These are phyloP conservation scores for Geopemphigus sp. DNA, from an alignment of 1,140 invertebrate species.

Conservation along the genomic window DNA sequence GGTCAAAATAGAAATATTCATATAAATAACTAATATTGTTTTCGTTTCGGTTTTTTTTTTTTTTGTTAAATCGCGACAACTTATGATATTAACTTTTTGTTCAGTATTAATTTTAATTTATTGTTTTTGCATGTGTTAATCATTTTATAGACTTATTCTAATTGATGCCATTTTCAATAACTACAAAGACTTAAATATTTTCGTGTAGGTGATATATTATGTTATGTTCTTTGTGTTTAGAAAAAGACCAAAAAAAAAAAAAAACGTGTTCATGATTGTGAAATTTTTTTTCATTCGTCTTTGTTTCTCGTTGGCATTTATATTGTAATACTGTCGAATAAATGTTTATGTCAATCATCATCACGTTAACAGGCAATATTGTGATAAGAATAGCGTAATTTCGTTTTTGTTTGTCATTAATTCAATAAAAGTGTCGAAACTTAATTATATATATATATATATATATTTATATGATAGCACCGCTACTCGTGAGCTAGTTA, in stretches of 20 bases:
- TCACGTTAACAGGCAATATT: conserved; percentile 28
- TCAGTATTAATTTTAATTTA: conserved; percentile 43
- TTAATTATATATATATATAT: conserved; percentile 13
- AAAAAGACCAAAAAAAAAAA: conserved; percentile 12
- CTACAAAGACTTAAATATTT: conserved; percentile 41
- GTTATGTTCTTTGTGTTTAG: conserved; percentile 31
- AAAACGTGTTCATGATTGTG: conserved; percentile 13
- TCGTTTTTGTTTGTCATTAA: conserved; percentile 13
- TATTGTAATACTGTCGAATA: conserved; percentile 22
- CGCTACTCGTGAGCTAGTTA: conserved; percentile 16
- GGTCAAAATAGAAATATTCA: conserved; percentile 16
- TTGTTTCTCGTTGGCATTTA: conserved; percentile 33
- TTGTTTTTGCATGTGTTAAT: conserved; percentile 42
- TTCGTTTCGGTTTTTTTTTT: conserved; percentile 24
- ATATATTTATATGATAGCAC: conserved; percentile 6
- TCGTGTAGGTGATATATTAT: conserved; percentile 21
- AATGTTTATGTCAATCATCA: conserved; percentile 32
- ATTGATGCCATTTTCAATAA: conserved; percentile 38
- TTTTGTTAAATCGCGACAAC: conserved; percentile 10
- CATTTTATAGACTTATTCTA: conserved; percentile 39
- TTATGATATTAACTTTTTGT: conserved; percentile 32
- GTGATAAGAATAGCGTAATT: conserved; percentile 34
- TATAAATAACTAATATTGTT: conserved; percentile 30
- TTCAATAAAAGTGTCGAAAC: conserved; percentile 2
- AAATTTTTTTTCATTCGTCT: conserved; percentile 4